Evolutionary conservation across 2,797 vertebrate species (phyloP).

Genomic region (Rhabdomys pumilio): DNA sequence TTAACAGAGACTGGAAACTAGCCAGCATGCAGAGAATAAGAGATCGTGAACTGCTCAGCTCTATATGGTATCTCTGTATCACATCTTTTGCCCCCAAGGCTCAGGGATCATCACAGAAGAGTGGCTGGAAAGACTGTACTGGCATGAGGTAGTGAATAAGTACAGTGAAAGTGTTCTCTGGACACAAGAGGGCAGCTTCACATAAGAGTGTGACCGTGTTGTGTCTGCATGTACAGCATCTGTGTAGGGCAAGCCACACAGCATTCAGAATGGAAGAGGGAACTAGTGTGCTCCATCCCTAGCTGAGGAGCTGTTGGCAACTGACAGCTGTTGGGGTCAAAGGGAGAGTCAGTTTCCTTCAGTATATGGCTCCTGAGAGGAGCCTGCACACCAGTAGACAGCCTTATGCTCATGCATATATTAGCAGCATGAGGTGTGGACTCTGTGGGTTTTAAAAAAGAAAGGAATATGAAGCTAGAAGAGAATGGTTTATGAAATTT

Average conservation of each 20-base stretch:
- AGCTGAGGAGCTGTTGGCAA: neutral
- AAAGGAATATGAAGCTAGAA: neutral
- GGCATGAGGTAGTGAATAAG: no score
- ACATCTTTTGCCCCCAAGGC: no score
- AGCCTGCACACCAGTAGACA: no score
- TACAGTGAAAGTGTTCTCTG: neutral
- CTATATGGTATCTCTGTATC: neutral
- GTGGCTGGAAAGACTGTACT: neutral
- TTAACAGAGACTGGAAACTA: neutral
- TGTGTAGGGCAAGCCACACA: neutral
- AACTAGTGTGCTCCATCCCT: neutral
- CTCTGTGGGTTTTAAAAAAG: no score
- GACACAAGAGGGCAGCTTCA: neutral
- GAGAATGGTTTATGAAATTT: neutral
- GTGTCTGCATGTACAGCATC: neutral
- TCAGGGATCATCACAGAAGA: neutral
- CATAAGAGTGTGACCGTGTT: neutral
- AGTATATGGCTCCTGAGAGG: neutral
- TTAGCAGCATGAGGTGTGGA: neutral
- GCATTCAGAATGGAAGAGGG: neutral
- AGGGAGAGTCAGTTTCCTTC: neutral
- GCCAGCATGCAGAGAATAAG: neutral
- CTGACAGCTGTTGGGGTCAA: no score
- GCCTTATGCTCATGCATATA: neutral
- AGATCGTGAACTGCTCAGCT: neutral